phyloP scores from a whole-genome alignment of 2,888 invertebrate species.

The Rhyacophila evoluta region DNA sequence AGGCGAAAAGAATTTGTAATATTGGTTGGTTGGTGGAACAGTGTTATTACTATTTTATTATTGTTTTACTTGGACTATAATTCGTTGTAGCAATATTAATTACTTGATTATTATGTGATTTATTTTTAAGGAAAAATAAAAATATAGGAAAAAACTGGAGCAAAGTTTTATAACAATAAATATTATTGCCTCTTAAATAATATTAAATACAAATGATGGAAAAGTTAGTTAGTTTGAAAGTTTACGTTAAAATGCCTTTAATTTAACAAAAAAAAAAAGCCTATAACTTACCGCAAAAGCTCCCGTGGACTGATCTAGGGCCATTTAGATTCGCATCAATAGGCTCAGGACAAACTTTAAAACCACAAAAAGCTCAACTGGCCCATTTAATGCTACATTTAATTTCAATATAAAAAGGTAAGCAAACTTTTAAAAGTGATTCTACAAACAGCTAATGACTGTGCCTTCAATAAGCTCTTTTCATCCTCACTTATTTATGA shows the following conservation, averaged over 20 bases:
- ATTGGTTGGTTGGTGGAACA: too few relatives aligned
- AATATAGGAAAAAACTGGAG: too few relatives aligned
- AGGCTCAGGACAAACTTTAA: background rate
- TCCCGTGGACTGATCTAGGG: background rate
- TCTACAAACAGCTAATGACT: conserved; percentile 10
- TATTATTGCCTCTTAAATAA: too few relatives aligned
- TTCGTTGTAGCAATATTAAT: too few relatives aligned
- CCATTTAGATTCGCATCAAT: conserved; percentile 22
- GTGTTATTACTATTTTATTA: too few relatives aligned
- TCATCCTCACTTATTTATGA: conserved; percentile 15
- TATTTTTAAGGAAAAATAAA: too few relatives aligned
- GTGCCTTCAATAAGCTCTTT: background rate
- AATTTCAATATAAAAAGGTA: conserved; percentile 23
- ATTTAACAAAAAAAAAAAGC: background rate
- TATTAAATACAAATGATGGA: background rate
- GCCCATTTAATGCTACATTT: conserved; percentile 14
- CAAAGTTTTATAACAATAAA: too few relatives aligned
- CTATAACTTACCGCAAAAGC: conserved; percentile 19
- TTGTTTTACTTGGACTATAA: too few relatives aligned
- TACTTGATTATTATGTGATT: too few relatives aligned
- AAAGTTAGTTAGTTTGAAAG: background rate
- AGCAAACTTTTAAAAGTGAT: background rate
- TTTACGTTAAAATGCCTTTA: background rate
- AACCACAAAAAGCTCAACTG: background rate
- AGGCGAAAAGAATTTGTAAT: too few relatives aligned